Evolutionary conservation across 1,140 invertebrate species (phyloP).

Genomic region (Mactra quadrangularis): DNA sequence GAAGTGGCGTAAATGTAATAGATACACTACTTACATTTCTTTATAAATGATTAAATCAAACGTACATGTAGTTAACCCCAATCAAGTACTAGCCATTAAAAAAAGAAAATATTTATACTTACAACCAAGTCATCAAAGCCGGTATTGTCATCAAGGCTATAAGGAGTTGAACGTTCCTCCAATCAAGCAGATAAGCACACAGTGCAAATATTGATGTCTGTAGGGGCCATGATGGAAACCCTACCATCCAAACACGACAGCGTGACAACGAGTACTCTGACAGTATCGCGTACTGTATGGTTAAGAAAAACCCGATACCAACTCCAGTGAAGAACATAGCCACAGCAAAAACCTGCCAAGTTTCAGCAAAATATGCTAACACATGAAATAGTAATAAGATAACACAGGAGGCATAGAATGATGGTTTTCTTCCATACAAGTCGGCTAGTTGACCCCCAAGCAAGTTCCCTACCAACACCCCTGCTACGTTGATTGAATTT

Average conservation of each 20-base stretch:
- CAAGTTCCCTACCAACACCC: constrained; percentile 48
- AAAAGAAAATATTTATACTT: no score
- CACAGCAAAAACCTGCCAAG: constrained; percentile 60
- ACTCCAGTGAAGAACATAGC: constrained; percentile 61
- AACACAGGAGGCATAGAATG: constrained; percentile 30
- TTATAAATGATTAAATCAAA: no score
- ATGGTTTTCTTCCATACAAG: constrained; percentile 55
- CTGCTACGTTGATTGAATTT: constrained; percentile 64
- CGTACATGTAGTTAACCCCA: no score
- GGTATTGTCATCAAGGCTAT: background rate
- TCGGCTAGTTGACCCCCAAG: constrained; percentile 48
- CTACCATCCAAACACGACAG: constrained; percentile 24
- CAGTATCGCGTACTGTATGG: constrained; percentile 6
- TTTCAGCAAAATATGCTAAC: constrained; percentile 25
- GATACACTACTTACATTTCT: no score
- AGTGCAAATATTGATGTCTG: constrained; percentile 2
- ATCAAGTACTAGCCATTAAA: no score
- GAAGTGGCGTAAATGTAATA: no score
- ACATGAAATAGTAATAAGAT: constrained; percentile 17
- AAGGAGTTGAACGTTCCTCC: constrained; percentile 13
- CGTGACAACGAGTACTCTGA: constrained; percentile 5
- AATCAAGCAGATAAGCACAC: constrained; percentile 10
- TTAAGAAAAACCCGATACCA: constrained; percentile 12
- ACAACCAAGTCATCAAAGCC: constrained; percentile 25
- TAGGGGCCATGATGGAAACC: constrained; percentile 35